Conservation (phyloP, 2,888 invertebrate genomes). For the Lagria hirta region DNA sequence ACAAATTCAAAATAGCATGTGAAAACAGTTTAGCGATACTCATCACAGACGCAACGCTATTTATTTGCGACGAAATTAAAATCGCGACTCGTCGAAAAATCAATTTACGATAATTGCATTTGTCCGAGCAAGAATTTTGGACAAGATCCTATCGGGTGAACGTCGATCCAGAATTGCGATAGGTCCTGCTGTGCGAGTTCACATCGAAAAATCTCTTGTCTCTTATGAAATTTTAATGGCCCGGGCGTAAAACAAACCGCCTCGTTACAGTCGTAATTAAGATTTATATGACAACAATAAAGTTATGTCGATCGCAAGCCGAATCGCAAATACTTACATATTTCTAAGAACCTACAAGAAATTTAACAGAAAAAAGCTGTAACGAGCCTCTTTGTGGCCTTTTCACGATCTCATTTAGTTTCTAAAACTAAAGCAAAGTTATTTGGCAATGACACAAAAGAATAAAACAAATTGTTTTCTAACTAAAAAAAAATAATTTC, state of each 20-base stretch:
- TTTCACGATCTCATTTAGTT: too few species aligned
- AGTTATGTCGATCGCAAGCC: conserved; percentile 11
- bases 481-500: too few species aligned
- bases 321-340: conserved; percentile 18
- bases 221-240: conserved; percentile 35
- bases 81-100: conserved; percentile 46
- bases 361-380: too few species aligned
- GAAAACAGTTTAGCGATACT: too few species aligned
- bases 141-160: conserved; percentile 36
- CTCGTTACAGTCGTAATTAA: conserved; percentile 34
- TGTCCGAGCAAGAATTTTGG: conserved; percentile 37
- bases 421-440: too few species aligned
- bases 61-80: conserved; percentile 47
- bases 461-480: too few species aligned
- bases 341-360: conserved; percentile 13
- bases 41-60: conserved; percentile 39
- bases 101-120: conserved; percentile 50
- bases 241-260: conserved; percentile 29
- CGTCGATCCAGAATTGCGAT: conserved; percentile 35
- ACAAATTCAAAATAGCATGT: too few species aligned
- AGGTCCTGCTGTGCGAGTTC: conserved; percentile 14
- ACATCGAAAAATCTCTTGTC: conserved; percentile 31
- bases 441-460: too few species aligned
- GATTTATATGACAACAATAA: conserved; percentile 32
- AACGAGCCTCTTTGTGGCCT: too few species aligned